Evolutionary conservation across 2,888 invertebrate species (phyloP), one percentile per base, ranked within the genome.

Genomic region (Apotomis capreana): DNA sequence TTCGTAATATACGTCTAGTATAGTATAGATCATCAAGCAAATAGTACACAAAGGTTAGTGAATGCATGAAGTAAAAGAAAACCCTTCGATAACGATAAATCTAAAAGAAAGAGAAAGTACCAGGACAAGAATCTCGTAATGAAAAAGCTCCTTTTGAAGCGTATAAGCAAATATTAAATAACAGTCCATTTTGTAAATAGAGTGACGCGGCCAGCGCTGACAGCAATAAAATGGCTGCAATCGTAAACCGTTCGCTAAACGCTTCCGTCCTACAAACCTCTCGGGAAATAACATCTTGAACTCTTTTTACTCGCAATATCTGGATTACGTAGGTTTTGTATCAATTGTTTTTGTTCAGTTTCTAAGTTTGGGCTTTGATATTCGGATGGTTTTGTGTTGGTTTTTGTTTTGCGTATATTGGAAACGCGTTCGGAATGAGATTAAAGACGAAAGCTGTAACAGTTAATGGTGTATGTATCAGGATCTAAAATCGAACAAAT

Each of bases 271-370:
- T 40, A 44, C 44, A 44, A 64, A 63, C 10, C 70, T 13, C 52
- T 12, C 52, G 51, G 70, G 70, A 70, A 70, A 65, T 70, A 70
- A 60, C 59, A 65, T 70, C n/a, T 67, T 65, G 55, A 46, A 55
- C 55, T 55, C 65, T 46, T 60, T 60, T 44, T 60, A 15, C 60
- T 37, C 46, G 57, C 65, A 36, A 40, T 57, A 57, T 57, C 65
- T n/a, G 57, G 46, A 46, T 49, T 58, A 55, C 26, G 57, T 26
- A 67, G 12, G 46, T 57, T 57, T 65, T 57, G 57, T 67, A 36
- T 58, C 58, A 51, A 13, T 49, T 4, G 40, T 4, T 49, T 15
- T 55, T 26, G 40, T 40, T 63, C 13, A 40, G 49, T 49, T 49
- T 15, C 3, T 40, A 9, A n/a, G 8, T 8, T 52, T 5, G 49